Base-by-base conservation (phyloP, 2,797 vertebrate genomes). In the Bovichtus diacanthus region DNA sequence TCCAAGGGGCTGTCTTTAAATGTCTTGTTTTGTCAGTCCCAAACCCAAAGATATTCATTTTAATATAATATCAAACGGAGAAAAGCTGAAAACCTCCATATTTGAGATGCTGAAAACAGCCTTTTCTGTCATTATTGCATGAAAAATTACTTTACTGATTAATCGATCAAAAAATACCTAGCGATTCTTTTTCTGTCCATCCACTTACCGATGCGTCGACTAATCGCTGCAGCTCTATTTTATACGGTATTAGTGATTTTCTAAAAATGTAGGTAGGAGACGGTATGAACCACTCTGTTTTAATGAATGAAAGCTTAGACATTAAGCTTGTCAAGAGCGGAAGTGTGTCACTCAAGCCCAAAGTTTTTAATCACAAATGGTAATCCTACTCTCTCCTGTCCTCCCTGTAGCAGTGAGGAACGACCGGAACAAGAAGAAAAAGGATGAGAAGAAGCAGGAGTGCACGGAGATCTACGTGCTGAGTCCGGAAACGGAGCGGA, bases 391-490 rank as follows among this genome's bases (percentile, higher is more conserved):
- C 65, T 76, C 46, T 49, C 3, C 18, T 73, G 62, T 44, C 9
- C 9, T 64, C 47, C 50, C 25, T 76, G 53, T 82, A 99, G 98
- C 98, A 3, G 98, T 99, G 91, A 96, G 98, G 83, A 99, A 99
- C 0, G 98, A 99, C 93, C 93, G 98, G 70, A 99, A 99, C 93
- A 99, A 99, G 93, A 99, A 99, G 95, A 99, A 99, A 91, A 99
- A 99, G 90, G 98, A 99, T 1, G 94, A 93, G 25, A 97, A 97
- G 84, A 99, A 99, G 90, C 94, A 96, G 1, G 97, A 99, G 93
- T 96, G 97, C 83, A 95, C 96, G 0, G 98, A 99, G 95, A 98
- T 95, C 94, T 97, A 96, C 81, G 95, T 96, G 49, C 90, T 99
- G 91, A 98, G 96, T 3, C 95, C 97, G 0, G 98, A 99, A 93